Conservation (phyloP, 2,888 invertebrate species). For the Spodoptera picta region DNA sequence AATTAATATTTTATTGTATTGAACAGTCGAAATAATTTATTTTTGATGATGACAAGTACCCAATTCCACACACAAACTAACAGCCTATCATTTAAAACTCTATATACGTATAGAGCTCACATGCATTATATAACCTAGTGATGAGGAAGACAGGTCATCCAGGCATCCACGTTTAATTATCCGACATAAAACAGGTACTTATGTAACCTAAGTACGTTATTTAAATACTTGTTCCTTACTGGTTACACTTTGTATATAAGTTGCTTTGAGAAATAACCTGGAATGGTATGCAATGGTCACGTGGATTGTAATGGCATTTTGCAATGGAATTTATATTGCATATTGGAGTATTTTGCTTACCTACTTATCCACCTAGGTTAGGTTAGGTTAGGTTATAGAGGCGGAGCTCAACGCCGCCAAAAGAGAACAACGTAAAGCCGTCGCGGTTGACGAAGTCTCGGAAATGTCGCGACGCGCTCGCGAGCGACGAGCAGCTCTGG, state of each 20-base stretch:
- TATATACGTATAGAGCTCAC: slow-evolving; percentile 17
- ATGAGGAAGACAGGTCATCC: slow-evolving; percentile 51
- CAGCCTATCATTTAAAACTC: slow-evolving; percentile 7
- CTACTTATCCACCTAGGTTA: too few relatives aligned
- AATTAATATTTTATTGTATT: too few relatives aligned
- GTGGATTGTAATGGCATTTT: slow-evolving; percentile 4
- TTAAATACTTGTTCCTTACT: slow-evolving; percentile 29
- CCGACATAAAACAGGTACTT: slow-evolving; percentile 21
- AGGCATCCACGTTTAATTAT: slow-evolving; percentile 38
- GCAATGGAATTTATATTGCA: neutral
- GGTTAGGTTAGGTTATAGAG: too few relatives aligned
- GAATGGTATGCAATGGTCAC: slow-evolving; percentile 11
- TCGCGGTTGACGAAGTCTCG: too few relatives aligned
- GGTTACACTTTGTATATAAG: slow-evolving; percentile 3
- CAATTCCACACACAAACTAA: slow-evolving; percentile 6
- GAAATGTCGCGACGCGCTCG: too few relatives aligned
- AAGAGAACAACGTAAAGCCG: too few relatives aligned
- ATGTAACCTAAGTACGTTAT: slow-evolving; percentile 33
- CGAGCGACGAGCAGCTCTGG: too few relatives aligned
- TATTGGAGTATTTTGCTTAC: too few relatives aligned
- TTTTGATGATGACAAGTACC: too few relatives aligned
- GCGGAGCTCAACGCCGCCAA: too few relatives aligned
- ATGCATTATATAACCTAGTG: slow-evolving; percentile 33
- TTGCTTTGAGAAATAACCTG: slow-evolving; percentile 19
- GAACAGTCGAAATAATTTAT: too few relatives aligned